Evolutionary conservation across 2,113 vertebrate species (phyloP).

Genomic region (Lasiurus cinereus): DNA sequence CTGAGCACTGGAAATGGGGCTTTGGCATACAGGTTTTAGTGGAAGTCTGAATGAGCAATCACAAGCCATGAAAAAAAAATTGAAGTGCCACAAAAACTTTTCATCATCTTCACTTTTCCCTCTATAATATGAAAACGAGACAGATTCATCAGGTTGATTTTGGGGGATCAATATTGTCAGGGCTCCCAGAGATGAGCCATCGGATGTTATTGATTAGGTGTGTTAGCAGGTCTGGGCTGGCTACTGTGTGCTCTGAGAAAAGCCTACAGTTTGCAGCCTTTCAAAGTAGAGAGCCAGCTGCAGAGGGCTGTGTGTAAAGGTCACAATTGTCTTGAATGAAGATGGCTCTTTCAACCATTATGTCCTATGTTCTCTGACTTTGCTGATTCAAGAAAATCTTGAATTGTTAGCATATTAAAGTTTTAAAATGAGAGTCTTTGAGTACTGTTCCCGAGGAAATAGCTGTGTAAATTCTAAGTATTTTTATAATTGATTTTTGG

Average conservation of each 20-base stretch:
- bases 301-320: not conserved
- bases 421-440: constrained; percentile 42
- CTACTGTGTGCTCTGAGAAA: not conserved
- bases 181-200: constrained; percentile 27
- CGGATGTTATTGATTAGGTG: constrained; percentile 52
- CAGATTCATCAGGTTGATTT: constrained; percentile 71
- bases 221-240: not conserved
- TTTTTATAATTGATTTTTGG: constrained; percentile 52
- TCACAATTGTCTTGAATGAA: not conserved
- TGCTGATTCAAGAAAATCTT: constrained; percentile 3
- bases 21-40: not conserved
- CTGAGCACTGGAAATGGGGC: not conserved
- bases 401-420: constrained; percentile 11
- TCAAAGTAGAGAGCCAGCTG: constrained; percentile 10
- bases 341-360: not conserved
- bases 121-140: constrained; percentile 60
- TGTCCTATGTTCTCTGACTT: constrained; percentile 5
- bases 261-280: not conserved
- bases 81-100: not conserved
- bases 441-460: not conserved
- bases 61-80: not conserved
- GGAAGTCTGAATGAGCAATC: not conserved
- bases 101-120: constrained; percentile 42
- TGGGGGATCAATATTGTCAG: constrained; percentile 27
- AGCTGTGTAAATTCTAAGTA: not conserved